Conservation (phyloP, 2,888 invertebrate species). For the Amphipoea lucens region DNA sequence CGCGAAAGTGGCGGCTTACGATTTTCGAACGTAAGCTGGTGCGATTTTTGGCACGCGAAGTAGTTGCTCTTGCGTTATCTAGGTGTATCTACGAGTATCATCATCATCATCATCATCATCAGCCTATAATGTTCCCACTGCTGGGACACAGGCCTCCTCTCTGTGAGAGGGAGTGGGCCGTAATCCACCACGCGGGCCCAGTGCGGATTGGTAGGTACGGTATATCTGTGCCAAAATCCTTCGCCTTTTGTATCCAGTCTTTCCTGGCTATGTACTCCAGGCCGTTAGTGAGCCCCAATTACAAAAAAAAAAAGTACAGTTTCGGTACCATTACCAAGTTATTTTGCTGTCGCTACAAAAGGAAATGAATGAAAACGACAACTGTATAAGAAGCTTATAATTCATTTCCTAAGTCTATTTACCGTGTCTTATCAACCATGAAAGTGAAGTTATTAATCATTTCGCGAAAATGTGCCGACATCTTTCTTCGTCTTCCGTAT, state of each 20-base stretch:
- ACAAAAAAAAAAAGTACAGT: background rate
- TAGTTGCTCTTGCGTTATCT: no score
- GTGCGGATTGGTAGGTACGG: no score
- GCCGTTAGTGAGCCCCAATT: background rate
- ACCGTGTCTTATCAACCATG: conserved; percentile 6
- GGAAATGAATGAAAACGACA: conserved; percentile 7
- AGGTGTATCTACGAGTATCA: no score
- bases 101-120: no score
- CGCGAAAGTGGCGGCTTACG: no score
- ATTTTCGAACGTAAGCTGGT: no score
- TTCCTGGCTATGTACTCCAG: background rate
- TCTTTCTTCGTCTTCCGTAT: conserved; percentile 23
- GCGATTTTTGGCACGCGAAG: no score
- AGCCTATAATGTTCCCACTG: no score
- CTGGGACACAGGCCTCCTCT: no score
- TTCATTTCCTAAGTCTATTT: conserved; percentile 30
- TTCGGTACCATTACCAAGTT: background rate
- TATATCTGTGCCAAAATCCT: background rate
- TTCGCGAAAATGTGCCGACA: conserved; percentile 1
- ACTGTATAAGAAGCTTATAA: background rate
- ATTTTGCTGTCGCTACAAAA: conserved; percentile 14
- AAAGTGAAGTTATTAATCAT: conserved; percentile 19
- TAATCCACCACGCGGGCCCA: no score
- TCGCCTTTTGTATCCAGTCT: background rate
- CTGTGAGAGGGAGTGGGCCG: no score